A percentile compares a stretch with the other conserved stretches of the same genome.
phyloP scores from a whole-genome alignment of 2,888 invertebrate species.

The Altica lythri region DNA sequence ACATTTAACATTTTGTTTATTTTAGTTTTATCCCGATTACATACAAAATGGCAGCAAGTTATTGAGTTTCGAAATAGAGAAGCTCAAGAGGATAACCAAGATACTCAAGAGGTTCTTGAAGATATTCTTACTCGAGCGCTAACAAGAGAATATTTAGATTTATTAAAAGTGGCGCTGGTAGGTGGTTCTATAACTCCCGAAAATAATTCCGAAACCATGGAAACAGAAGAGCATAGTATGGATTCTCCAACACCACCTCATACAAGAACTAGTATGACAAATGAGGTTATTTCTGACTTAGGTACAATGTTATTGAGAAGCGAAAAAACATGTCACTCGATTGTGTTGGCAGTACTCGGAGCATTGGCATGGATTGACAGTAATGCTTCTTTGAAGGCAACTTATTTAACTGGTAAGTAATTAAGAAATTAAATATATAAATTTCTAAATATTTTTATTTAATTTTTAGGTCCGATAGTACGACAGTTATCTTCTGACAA shows the following conservation, averaged over 20 bases:
- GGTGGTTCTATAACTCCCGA: conserved; percentile 68
- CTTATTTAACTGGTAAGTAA: conserved; percentile 59
- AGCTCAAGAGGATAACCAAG: conserved; percentile 76
- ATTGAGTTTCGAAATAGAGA: conserved; percentile 76
- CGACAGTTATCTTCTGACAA: conserved; percentile 68
- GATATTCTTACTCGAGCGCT: conserved; percentile 84
- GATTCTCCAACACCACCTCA: conserved; percentile 65
- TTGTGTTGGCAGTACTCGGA: conserved; percentile 67
- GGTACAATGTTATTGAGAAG: conserved; percentile 72
- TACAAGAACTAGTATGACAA: conserved; percentile 58
- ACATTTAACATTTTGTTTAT: conserved; percentile 33
- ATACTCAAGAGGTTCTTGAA: conserved; percentile 82
- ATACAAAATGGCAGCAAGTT: conserved; percentile 80
- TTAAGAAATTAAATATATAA: too few species aligned
- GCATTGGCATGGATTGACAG: conserved; percentile 88
- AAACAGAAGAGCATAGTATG: conserved; percentile 71
- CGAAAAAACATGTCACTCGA: conserved; percentile 67
- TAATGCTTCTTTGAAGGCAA: conserved; percentile 79
- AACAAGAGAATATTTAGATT: conserved; percentile 86
- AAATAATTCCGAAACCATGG: conserved; percentile 62
- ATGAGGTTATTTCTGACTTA: conserved; percentile 81
- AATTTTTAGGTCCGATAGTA: conserved; percentile 64
- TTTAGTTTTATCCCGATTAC: conserved; percentile 70
- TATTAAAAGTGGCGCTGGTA: conserved; percentile 74
- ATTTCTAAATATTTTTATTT: neutral